Conservation (phyloP, 64 coral and sea anemone species). For the Anthopleura sola region DNA sequence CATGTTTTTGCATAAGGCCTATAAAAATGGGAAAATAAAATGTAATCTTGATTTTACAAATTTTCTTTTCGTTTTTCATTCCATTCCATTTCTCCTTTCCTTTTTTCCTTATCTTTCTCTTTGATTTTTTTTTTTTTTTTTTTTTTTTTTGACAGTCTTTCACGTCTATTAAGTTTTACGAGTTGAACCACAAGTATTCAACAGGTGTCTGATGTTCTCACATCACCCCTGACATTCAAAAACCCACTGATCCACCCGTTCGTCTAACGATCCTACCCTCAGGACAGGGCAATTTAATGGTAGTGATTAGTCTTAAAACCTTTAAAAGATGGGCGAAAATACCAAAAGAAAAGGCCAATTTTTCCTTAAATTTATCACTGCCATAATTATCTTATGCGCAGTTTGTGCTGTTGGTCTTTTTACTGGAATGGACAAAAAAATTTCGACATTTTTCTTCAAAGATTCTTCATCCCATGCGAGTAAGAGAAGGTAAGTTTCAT, state of each 20-base stretch:
- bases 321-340: neutral
- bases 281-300: neutral
- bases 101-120: no score
- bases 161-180: neutral
- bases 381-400: neutral
- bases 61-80: no score
- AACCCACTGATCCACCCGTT: neutral
- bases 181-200: neutral
- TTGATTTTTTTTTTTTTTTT: neutral
- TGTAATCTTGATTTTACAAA: no score
- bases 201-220: neutral
- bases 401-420: neutral
- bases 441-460: neutral
- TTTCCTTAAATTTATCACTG: neutral
- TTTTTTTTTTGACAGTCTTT: neutral
- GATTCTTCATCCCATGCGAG: neutral
- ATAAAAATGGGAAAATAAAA: no score
- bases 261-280: neutral
- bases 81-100: no score
- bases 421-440: conserved; percentile 2
- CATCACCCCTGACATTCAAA: neutral
- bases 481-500: conserved; percentile 7
- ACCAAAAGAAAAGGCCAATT: neutral
- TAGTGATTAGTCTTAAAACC: neutral
- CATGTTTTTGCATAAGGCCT: no score